These are phyloP conservation scores for Protobothrops mucrosquamatus DNA, from an alignment of 2,113 vertebrate species.

Conservation along the genomic window DNA sequence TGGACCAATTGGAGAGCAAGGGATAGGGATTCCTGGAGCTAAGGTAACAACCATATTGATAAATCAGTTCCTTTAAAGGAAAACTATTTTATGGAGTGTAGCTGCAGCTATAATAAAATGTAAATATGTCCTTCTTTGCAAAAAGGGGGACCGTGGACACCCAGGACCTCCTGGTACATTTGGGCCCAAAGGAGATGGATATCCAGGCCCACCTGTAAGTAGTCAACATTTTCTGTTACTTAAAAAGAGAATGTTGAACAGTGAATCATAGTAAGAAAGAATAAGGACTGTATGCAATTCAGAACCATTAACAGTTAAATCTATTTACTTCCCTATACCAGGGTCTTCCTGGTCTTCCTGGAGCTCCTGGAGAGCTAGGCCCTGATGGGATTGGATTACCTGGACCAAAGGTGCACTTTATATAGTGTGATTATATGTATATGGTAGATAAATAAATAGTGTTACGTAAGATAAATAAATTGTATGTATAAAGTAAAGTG, in stretches of 20 bases:
- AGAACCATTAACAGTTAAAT: slow-evolving; percentile 29
- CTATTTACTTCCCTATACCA: slow-evolving; percentile 50
- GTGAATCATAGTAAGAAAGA: neutral
- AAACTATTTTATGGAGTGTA: neutral
- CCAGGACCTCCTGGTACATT: slow-evolving; percentile 74
- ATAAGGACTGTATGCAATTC: neutral
- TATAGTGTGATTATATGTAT: neutral
- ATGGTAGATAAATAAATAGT: neutral
- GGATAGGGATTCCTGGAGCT: slow-evolving; percentile 83
- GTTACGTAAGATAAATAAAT: neutral
- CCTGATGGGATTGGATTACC: slow-evolving; percentile 81
- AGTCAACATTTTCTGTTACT: slow-evolving; percentile 1
- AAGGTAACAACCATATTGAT: slow-evolving; percentile 71
- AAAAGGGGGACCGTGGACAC: slow-evolving; percentile 82
- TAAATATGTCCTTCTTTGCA: slow-evolving; percentile 10
- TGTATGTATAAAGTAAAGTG: neutral
- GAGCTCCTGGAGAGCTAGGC: slow-evolving; percentile 79
- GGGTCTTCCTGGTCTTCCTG: slow-evolving; percentile 82
- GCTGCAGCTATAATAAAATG: neutral
- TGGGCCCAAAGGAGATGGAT: slow-evolving; percentile 86
- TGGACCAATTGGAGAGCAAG: slow-evolving; percentile 84
- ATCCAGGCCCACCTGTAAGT: slow-evolving; percentile 80
- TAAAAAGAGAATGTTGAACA: neutral
- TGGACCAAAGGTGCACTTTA: slow-evolving; percentile 80
- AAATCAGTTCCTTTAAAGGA: slow-evolving; percentile 31